A percentile compares a stretch with the other conserved stretches of the same genome.
phyloP scores from a whole-genome alignment of 35 echinoderm and acorn worm species.

The Lytechinus variegatus region DNA sequence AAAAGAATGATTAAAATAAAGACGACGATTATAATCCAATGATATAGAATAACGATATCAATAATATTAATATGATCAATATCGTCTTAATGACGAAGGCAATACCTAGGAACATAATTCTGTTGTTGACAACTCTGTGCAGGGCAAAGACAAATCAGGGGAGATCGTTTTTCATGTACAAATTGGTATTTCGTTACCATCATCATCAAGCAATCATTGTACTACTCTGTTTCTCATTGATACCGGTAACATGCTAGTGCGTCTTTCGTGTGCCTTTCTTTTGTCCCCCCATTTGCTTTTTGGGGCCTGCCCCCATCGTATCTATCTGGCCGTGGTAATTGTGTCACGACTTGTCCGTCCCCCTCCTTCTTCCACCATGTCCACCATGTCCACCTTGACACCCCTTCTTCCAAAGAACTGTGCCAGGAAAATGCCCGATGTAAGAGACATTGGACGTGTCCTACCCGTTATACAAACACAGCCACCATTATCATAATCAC shows the following conservation, averaged over 20 bases:
- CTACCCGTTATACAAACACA: background rate
- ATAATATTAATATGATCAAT: too few species aligned
- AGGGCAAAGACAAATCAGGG: too few species aligned
- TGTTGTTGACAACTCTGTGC: too few species aligned
- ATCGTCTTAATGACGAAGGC: too few species aligned
- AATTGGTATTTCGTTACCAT: background rate
- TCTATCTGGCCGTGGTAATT: background rate
- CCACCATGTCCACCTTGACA: background rate
- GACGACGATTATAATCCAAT: too few species aligned
- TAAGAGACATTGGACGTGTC: slow-evolving; percentile 10
- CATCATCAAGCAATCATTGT: background rate
- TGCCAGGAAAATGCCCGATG: background rate
- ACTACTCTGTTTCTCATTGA: too few species aligned
- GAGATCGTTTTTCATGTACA: background rate
- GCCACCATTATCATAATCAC: slow-evolving; percentile 3
- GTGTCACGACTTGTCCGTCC: background rate
- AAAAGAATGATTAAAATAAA: too few species aligned
- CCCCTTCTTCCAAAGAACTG: background rate
- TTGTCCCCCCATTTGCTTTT: background rate
- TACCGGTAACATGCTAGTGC: background rate
- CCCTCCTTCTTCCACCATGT: background rate
- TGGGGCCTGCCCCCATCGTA: background rate
- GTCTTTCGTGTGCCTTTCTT: too few species aligned
- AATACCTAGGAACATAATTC: too few species aligned
- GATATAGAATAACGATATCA: too few species aligned